A percentile compares a stretch with the other conserved stretches of the same genome.
phyloP scores from a whole-genome alignment of 1,140 invertebrate genomes.

The Fopius arisanus region DNA sequence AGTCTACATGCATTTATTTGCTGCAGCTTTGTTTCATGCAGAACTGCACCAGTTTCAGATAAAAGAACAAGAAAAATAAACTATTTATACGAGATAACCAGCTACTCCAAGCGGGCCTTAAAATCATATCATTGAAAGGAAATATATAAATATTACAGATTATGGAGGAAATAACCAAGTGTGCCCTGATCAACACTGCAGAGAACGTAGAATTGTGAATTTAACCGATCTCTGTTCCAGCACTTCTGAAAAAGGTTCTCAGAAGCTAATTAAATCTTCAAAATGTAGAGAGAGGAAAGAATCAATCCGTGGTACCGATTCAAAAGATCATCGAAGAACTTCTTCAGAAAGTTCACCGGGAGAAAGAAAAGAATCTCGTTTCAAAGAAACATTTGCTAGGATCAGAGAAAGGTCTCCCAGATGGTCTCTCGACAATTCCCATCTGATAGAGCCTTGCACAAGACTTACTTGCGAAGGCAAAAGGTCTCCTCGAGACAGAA shows the following conservation, averaged over 20 bases:
- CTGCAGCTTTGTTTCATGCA: too few species aligned
- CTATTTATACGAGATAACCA: too few species aligned
- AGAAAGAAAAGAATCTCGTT: neutral
- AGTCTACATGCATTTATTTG: too few species aligned
- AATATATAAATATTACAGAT: neutral
- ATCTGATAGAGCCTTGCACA: neutral
- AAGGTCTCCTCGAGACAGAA: neutral
- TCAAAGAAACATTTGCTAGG: neutral
- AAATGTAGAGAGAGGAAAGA: neutral
- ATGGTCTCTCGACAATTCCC: neutral
- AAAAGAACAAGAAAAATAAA: too few species aligned
- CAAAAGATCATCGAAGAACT: neutral
- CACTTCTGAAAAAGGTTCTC: neutral
- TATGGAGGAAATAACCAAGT: neutral
- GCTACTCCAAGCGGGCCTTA: too few species aligned
- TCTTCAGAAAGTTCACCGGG: neutral
- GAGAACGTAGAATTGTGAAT: neutral
- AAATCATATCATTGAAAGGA: too few species aligned
- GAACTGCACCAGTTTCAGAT: too few species aligned
- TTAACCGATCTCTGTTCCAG: neutral
- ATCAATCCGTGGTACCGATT: neutral
- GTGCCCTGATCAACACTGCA: neutral
- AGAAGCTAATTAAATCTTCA: neutral
- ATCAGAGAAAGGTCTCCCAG: slow-evolving; percentile 12
- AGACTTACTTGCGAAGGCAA: neutral